phyloP scores from a whole-genome alignment of 2,888 invertebrate genomes.

The Dugesia japonica region DNA sequence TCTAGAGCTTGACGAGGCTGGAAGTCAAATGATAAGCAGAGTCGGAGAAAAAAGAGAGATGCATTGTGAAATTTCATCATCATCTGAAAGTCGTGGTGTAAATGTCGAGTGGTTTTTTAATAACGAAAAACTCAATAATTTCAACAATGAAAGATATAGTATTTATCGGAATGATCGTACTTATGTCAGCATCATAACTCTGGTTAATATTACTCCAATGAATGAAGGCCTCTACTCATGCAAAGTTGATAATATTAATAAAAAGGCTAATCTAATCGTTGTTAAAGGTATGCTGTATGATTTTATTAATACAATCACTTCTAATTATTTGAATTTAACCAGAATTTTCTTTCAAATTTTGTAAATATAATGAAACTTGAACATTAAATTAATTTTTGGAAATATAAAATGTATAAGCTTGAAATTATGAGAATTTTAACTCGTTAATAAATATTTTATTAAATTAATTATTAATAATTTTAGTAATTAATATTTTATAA shows the following conservation, averaged over 20 bases:
- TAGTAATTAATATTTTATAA: too few species aligned
- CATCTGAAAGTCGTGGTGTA: neutral
- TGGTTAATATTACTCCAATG: neutral
- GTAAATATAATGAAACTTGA: too few species aligned
- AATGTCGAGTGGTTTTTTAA: neutral
- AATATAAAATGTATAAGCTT: too few species aligned
- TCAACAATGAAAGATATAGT: neutral
- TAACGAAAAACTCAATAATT: neutral
- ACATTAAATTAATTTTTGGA: too few species aligned
- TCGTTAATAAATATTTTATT: too few species aligned
- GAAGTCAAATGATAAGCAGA: neutral
- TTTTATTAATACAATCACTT: too few species aligned
- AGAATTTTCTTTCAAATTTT: too few species aligned
- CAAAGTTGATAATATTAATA: neutral
- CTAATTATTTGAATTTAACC: too few species aligned
- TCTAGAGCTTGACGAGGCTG: neutral
- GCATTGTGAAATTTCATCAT: neutral
- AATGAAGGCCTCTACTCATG: neutral
- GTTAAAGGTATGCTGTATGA: neutral
- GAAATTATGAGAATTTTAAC: too few species aligned
- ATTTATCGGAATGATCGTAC: neutral
- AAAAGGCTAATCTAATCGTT: neutral
- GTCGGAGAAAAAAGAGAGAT: neutral
- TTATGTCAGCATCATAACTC: neutral
- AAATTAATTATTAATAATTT: too few species aligned